Conservation (phyloP, 64 coral and sea anemone species). For the Acropora tenuis region DNA sequence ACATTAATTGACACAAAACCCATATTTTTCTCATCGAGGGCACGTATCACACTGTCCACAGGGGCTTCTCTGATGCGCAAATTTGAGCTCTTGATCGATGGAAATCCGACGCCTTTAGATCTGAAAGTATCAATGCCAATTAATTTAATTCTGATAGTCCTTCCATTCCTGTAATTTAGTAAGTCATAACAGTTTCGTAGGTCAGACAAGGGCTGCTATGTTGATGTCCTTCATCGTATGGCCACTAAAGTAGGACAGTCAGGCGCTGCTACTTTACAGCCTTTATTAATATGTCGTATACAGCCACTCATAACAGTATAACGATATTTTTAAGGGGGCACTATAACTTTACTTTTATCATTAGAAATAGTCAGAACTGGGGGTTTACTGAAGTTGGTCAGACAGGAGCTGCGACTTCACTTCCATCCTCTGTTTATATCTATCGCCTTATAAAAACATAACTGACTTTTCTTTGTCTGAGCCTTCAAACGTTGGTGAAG, state of each 20-base stretch:
- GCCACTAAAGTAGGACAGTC: neutral
- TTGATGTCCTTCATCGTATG: neutral
- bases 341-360: too few species aligned
- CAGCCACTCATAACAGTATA: too few species aligned
- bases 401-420: too few species aligned
- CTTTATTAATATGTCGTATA: too few species aligned
- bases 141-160: too few species aligned
- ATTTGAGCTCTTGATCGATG: constrained; percentile 12
- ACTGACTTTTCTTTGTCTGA: too few species aligned
- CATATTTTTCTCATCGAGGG: constrained; percentile 34
- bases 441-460: neutral
- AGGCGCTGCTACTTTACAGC: neutral
- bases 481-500: too few species aligned
- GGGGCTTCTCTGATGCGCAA: constrained; percentile 17
- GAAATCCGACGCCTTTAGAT: constrained; percentile 33
- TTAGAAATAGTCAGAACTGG: too few species aligned
- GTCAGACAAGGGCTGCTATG: constrained; percentile 17
- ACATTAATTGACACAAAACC: neutral
- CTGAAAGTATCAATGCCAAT: neutral
- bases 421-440: too few species aligned
- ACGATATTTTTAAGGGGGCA: too few species aligned
- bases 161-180: too few species aligned
- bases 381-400: too few species aligned
- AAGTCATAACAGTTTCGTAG: neutral
- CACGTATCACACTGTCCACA: neutral